Conservation (phyloP, 2,797 vertebrate species). For the Trichosurus vulpecula region DNA sequence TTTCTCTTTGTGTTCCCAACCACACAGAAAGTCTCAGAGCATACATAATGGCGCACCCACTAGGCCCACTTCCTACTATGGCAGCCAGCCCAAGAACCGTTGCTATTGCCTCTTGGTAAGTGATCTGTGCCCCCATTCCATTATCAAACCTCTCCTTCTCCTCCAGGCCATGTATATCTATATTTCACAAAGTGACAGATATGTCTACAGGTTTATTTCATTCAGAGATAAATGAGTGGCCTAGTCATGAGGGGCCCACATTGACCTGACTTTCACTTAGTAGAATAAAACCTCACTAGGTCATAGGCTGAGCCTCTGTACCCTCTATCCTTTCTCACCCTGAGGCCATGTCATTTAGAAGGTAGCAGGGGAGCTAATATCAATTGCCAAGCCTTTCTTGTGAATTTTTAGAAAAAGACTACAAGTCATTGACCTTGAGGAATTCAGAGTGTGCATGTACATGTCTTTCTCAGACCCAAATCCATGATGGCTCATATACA, state of each 20-base stretch:
- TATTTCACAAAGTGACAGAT: conserved; percentile 62
- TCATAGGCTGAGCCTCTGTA: neutral
- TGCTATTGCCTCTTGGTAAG: conserved; percentile 52
- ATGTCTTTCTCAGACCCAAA: neutral
- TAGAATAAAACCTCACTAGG: conserved; percentile 22
- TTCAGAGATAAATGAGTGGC: conserved; percentile 70
- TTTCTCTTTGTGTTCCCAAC: conserved; percentile 69
- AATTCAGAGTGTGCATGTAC: neutral
- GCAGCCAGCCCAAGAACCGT: conserved; percentile 59
- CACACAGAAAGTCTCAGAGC: conserved; percentile 29
- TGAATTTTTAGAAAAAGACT: neutral
- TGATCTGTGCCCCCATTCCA: conserved; percentile 70
- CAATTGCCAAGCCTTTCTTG: neutral
- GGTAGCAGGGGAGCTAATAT: neutral
- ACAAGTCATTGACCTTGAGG: neutral
- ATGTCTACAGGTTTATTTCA: conserved; percentile 55
- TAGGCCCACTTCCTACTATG: conserved; percentile 8
- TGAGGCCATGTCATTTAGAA: neutral
- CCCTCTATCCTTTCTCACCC: neutral
- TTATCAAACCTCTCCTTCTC: conserved; percentile 53
- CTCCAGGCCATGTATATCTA: conserved; percentile 32
- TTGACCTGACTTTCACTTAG: neutral
- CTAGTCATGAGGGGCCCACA: conserved; percentile 13
- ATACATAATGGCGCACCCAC: conserved; percentile 25
- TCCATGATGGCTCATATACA: neutral